Conservation (phyloP, 2,113 vertebrate genomes). For the Cyanocitta stelleri region DNA sequence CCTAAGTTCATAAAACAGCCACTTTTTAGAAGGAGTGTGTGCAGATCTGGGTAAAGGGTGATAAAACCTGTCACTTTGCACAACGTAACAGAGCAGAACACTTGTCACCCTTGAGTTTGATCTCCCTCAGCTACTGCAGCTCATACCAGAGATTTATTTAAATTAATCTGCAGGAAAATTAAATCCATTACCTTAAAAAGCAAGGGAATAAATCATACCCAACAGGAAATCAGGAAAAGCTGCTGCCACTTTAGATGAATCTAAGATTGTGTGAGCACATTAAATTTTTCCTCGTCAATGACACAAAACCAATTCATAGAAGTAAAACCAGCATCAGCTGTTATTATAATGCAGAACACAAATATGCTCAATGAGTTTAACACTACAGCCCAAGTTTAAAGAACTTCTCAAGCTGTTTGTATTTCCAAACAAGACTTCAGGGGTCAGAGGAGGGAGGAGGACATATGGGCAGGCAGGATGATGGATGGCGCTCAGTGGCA, state of each 20-base stretch:
- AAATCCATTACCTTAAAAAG: constrained; percentile 31
- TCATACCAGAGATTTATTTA: neutral
- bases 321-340: neutral
- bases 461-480: neutral
- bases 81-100: neutral
- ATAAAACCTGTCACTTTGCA: neutral
- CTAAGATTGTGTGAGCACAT: neutral
- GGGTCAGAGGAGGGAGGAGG: neutral
- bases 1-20: neutral
- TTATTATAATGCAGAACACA: neutral
- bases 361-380: neutral
- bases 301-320: neutral
- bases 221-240: neutral
- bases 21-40: neutral
- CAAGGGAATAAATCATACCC: neutral
- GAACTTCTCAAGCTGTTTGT: constrained; percentile 28
- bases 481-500: neutral
- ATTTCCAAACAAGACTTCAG: constrained; percentile 26
- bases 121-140: neutral
- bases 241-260: neutral
- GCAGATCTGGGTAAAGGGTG: neutral
- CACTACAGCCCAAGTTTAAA: neutral
- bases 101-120: neutral
- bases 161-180: constrained; percentile 30
- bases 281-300: neutral